These are phyloP conservation scores for Scolanthus callimorphus DNA, from an alignment of 92 coral and sea anemone genomes.

Conservation along the genomic window DNA sequence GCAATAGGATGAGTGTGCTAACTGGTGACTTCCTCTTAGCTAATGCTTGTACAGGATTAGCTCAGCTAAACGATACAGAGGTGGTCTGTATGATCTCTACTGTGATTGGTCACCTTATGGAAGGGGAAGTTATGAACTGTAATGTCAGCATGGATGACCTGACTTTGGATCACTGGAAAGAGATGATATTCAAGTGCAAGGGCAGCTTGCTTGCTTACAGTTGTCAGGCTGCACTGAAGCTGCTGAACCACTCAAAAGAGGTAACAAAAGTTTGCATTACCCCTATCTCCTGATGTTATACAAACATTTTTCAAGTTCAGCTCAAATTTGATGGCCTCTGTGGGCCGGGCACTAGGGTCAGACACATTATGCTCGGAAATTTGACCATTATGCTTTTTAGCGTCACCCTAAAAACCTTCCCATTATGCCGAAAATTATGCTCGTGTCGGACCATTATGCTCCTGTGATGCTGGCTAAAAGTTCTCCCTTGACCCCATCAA, in stretches of 20 bases:
- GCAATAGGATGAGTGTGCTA: conserved; percentile 83
- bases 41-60: conserved; percentile 87
- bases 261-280: no score
- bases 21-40: conserved; percentile 93
- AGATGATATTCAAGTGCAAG: conserved; percentile 71
- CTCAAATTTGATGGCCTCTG: no score
- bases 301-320: no score
- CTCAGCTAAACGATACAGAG: conserved; percentile 69
- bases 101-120: conserved; percentile 88
- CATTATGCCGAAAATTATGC: no score
- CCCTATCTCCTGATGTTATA: no score
- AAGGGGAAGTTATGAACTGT: conserved; percentile 68
- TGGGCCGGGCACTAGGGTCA: no score
- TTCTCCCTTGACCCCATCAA: no score
- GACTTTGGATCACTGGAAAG: conserved; percentile 68
- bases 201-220: conserved; percentile 90
- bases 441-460: no score
- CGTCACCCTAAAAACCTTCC: no score
- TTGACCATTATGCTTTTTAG: no score
- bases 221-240: conserved; percentile 82
- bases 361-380: no score
- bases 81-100: conserved; percentile 81
- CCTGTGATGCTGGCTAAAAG: no score
- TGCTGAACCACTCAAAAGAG: conserved; percentile 60
- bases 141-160: conserved; percentile 20